These are phyloP conservation scores for Denticeps clupeoides DNA, from an alignment of 2,797 vertebrate genomes.

Conservation along the genomic window DNA sequence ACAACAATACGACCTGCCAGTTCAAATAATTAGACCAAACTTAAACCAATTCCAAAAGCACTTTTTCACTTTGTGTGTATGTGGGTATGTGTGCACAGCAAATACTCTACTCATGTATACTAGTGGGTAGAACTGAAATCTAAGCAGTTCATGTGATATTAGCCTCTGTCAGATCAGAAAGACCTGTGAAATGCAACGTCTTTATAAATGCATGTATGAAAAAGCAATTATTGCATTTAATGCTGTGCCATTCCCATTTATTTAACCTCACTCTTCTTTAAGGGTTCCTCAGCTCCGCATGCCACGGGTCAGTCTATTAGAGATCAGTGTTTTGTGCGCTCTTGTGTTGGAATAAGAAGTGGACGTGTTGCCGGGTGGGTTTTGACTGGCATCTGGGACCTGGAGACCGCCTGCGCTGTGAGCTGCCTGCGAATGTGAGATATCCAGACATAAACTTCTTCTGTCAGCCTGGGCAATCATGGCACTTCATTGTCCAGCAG, in stretches of 20 bases:
- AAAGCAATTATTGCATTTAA: slow-evolving; percentile 59
- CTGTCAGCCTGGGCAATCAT: slow-evolving; percentile 82
- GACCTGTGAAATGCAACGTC: slow-evolving; percentile 48
- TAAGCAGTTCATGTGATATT: slow-evolving; percentile 45
- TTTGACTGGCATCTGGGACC: slow-evolving; percentile 75
- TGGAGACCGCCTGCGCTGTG: slow-evolving; percentile 48
- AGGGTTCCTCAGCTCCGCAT: slow-evolving; percentile 51
- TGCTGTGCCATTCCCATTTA: slow-evolving; percentile 1
- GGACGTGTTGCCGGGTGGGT: slow-evolving; percentile 50
- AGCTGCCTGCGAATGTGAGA: slow-evolving; percentile 40
- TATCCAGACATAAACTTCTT: slow-evolving; percentile 70
- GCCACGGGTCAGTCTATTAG: slow-evolving; percentile 64
- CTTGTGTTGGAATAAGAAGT: slow-evolving; percentile 60
- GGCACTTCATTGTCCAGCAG: slow-evolving; percentile 91
- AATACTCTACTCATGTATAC: slow-evolving; percentile 59
- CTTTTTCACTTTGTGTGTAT: slow-evolving; percentile 43
- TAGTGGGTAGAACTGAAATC: slow-evolving; percentile 51
- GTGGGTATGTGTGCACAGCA: too few relatives aligned
- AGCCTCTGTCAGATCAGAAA: slow-evolving; percentile 53
- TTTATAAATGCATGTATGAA: slow-evolving; percentile 56
- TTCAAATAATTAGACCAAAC: slow-evolving; percentile 71
- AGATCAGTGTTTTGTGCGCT: slow-evolving; percentile 59
- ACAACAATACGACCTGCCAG: slow-evolving; percentile 69
- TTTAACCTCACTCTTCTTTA: not conserved
- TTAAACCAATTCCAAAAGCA: slow-evolving; percentile 68